Base-by-base conservation (phyloP, 2,888 invertebrate species). In the Xiphydria camelus region DNA sequence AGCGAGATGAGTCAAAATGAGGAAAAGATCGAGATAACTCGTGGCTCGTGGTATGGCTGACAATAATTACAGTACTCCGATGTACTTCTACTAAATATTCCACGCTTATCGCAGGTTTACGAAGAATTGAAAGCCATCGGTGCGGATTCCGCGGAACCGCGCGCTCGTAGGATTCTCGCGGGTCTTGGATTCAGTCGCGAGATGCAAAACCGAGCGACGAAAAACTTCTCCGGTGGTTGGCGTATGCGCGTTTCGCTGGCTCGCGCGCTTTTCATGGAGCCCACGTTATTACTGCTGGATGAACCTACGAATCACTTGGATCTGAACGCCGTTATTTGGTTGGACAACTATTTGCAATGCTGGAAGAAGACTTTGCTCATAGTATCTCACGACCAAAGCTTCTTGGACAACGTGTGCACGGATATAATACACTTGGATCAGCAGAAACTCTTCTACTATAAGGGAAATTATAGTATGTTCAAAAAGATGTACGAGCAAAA, bases 261-360 rank as follows among this genome's bases (percentile, higher is more conserved):
- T 1, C 84, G 97, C 73, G 98, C 99, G 2, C 79, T 99, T 14
- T 99, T 96, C 73, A 82, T 99, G 48, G 98, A 98, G 77, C 99
- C 99, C 1, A 97, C 98, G 1, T 78, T 99, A n/a, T 78, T 99
- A 18, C 81, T 99, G 74, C 86, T 99, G 21, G 99, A 99, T 78
- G 99, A 99, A 82, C 99, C 99, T 55, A 99, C 99, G 0, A 99
- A 99, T 79, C 99, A 99, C 78, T 87, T 99, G 63, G 99, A 99
- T 82, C 82, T 99, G 46, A 99, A 99, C 71, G 99, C 99, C 55
- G 99, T 99, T 37, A 99, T 99, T 82, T 99, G 99, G 99, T 82
- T 99, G 44, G 99, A 99, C 73, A 98, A 99, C 75, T 98, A 98
- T 74, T 81, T 99, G 15, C 97, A 98, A 81, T 85, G 85, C 2